Evolutionary conservation across 92 coral and sea anemone genomes (phyloP), one percentile per base, ranked within the genome.

Genomic region (Pocillopora grandis): DNA sequence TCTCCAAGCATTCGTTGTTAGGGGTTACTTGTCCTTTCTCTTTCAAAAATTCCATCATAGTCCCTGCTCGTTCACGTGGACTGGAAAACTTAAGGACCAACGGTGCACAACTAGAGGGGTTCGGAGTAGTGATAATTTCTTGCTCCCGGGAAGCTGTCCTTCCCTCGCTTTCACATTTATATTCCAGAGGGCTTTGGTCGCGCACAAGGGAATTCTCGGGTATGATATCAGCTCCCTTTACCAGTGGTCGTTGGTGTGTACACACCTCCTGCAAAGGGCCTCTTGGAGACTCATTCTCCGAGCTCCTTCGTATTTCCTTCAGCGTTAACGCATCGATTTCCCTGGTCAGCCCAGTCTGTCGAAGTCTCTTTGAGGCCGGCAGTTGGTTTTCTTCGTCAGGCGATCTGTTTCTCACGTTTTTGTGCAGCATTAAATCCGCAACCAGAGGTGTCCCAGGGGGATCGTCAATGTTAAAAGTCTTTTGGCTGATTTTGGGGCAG

Each of bases 331-430:
- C 86, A 16, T 92, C 93, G 7, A 97, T 87, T 21, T 92, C 98
- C 19, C 86, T 48, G 37, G 99, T 97, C 36, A 97, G 88, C 16
- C 98, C 98, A 9, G 98, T 91, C 79, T 92, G 94, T 27, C 92
- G 92, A 10, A 92, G 87, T 82, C 93, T 84, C 85, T 97, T 97
- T 20, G 85, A 68, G 11, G 91, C 95, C 12, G 91, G 98, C 23
- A 87, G 63, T 56, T 36, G 12, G 61, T 67, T 76, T 71, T 76
- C 94, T 19, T 80, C 92, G 21, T 86, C 94, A 17, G 91, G 95
- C 12, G 93, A 94, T 52, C 87, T 60, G 75, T 76, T 48, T 72
- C 86, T 73, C 3, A 64, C 31, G 62, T 63, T 83, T 73, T 83
- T 83, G 16, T 58, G 77, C 59, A 42, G 58, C 23, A 68, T 8